Conservation (phyloP, 2,797 vertebrate genomes). For the Esox lucius region DNA sequence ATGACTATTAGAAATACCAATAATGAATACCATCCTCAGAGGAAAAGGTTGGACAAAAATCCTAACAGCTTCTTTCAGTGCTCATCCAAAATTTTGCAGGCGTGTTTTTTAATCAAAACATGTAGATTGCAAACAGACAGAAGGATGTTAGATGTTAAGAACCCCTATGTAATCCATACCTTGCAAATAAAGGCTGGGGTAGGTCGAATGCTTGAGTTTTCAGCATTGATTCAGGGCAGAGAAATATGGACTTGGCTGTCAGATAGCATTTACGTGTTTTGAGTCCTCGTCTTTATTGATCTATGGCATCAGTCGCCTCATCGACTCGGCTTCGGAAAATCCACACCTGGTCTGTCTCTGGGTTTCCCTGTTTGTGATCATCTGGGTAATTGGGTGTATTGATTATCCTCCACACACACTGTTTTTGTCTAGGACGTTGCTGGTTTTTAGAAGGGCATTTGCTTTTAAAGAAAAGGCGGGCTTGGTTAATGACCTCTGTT, state of each 20-base stretch:
- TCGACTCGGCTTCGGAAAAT: slow-evolving; percentile 16
- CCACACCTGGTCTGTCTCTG: slow-evolving; percentile 38
- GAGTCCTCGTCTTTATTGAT: slow-evolving; percentile 33
- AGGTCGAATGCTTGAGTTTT: slow-evolving; percentile 11
- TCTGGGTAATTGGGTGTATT: slow-evolving; percentile 51
- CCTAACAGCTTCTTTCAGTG: slow-evolving; percentile 16
- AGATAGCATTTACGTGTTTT: slow-evolving; percentile 29
- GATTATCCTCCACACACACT: slow-evolving; percentile 48
- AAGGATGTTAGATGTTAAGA: slow-evolving; percentile 37
- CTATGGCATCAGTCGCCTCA: slow-evolving; percentile 9
- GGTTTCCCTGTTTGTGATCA: slow-evolving; percentile 36
- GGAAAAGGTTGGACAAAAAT: slow-evolving; percentile 17
- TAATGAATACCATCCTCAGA: neutral
- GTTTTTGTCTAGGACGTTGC: slow-evolving; percentile 33
- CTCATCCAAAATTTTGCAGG: slow-evolving; percentile 37
- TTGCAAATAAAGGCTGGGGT: slow-evolving; percentile 22
- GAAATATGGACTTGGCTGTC: slow-evolving; percentile 13
- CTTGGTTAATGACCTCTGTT: slow-evolving; percentile 23
- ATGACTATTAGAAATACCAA: neutral
- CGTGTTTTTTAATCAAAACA: slow-evolving; percentile 43
- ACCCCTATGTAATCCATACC: slow-evolving; percentile 40
- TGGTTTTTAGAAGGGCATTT: slow-evolving; percentile 41
- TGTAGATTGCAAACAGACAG: slow-evolving; percentile 38
- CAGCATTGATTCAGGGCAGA: neutral
- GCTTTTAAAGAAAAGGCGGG: slow-evolving; percentile 34